Percentiles rank a stretch among this genome's conserved stretches.
phyloP scores from a whole-genome alignment of 2,797 vertebrate genomes.

The Pipistrellus pipistrellus region DNA sequence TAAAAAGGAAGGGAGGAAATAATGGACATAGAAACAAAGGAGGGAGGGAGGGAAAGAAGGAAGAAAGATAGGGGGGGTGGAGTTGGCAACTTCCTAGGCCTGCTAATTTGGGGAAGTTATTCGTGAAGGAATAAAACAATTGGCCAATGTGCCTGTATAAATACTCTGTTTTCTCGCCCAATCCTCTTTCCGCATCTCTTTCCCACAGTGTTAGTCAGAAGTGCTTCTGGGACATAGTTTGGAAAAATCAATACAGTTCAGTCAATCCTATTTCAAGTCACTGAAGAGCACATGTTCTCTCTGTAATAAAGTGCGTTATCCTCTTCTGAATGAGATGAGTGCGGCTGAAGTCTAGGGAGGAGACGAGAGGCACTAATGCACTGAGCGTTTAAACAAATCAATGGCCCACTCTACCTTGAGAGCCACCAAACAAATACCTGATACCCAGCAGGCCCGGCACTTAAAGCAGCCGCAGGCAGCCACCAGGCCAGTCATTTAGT shows the following conservation, averaged over 20 bases:
- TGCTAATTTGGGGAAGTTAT: conserved; percentile 15
- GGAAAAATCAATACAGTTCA: conserved; percentile 77
- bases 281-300: conserved; percentile 75
- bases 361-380: conserved; percentile 81
- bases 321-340: conserved; percentile 73
- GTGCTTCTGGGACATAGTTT: conserved; percentile 65
- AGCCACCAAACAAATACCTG: conserved; percentile 77
- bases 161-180: neutral
- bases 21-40: neutral
- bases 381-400: conserved; percentile 84
- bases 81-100: neutral
- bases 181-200: accelerated
- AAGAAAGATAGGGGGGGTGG: neutral
- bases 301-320: conserved; percentile 74
- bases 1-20: neutral
- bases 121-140: neutral
- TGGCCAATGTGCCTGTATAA: neutral
- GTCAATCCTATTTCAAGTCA: conserved; percentile 77
- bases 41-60: neutral
- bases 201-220: conserved; percentile 61
- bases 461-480: conserved; percentile 75
- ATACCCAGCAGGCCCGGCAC: conserved; percentile 71
- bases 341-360: conserved; percentile 69
- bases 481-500: conserved; percentile 80
- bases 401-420: conserved; percentile 64